phyloP scores from a whole-genome alignment of 2,888 invertebrate genomes.

The Ophioninae sp. region DNA sequence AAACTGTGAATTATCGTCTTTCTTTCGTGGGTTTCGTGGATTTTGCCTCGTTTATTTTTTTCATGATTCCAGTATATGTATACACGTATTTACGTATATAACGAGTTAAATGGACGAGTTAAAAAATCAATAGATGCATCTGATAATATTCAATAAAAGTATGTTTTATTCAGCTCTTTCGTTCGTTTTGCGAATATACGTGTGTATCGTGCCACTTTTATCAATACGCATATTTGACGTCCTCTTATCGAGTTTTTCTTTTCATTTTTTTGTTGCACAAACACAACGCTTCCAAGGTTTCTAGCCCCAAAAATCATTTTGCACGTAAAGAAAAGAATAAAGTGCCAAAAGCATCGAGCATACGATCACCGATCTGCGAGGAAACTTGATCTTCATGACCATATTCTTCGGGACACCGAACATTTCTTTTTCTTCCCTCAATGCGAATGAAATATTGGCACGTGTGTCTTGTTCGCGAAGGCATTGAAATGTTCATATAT shows the following conservation, averaged over 20 bases:
- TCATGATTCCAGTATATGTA: too few species aligned
- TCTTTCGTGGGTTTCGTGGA: not conserved
- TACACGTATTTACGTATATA: not conserved
- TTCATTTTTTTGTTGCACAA: conserved; percentile 1
- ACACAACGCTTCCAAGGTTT: conserved; percentile 6
- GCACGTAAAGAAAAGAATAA: not conserved
- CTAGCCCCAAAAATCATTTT: conserved; percentile 28
- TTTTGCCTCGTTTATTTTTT: not conserved
- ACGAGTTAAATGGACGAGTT: not conserved
- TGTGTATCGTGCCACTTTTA: not conserved
- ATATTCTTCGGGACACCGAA: not conserved
- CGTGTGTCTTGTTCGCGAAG: not conserved
- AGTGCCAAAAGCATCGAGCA: not conserved
- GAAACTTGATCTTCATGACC: not conserved
- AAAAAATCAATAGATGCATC: not conserved
- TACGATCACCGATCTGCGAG: not conserved
- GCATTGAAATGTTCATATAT: not conserved
- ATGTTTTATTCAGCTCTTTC: too few species aligned
- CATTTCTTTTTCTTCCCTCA: not conserved
- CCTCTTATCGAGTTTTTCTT: conserved; percentile 18
- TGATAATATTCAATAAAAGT: not conserved
- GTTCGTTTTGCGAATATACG: not conserved
- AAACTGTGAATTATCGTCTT: not conserved
- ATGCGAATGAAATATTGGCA: not conserved
- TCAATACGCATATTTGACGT: not conserved